Evolutionary conservation across 2,797 vertebrate species (phyloP).

Genomic region (Acanthopagrus latus): DNA sequence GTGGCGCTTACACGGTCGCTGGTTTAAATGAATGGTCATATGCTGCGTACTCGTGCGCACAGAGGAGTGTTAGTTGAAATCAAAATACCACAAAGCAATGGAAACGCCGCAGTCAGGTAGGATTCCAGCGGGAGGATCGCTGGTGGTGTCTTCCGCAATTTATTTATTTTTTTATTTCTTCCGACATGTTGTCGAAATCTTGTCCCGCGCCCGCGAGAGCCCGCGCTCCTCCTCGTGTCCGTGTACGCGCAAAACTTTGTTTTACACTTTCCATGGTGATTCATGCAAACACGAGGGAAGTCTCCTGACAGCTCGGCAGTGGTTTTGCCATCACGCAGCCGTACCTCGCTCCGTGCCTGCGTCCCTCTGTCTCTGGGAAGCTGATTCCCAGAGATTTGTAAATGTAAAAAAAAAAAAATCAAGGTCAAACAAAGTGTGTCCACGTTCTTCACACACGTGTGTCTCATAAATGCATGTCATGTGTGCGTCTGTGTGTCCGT

Average conservation of each 20-base stretch:
- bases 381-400: constrained; percentile 7
- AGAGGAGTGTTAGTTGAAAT: too few species aligned
- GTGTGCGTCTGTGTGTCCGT: constrained; percentile 25
- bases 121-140: not conserved
- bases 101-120: too few species aligned
- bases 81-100: not conserved
- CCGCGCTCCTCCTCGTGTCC: not conserved
- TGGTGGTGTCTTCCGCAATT: not conserved
- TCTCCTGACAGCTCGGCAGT: constrained; percentile 17
- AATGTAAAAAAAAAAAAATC: constrained; percentile 20
- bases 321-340: constrained; percentile 12
- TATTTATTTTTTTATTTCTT: not conserved
- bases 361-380: constrained; percentile 23
- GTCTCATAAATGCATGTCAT: constrained; percentile 18
- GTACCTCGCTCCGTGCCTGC: constrained; percentile 4
- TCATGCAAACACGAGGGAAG: constrained; percentile 15
- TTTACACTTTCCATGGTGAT: constrained; percentile 5
- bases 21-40: too few species aligned
- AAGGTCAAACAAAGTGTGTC: constrained; percentile 44
- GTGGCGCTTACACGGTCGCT: too few species aligned
- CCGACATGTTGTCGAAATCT: not conserved
- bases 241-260: not conserved
- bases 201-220: not conserved
- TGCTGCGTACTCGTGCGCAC: too few species aligned
- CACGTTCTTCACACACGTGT: not conserved